A percentile compares a stretch with the other conserved stretches of the same genome.
phyloP scores from a whole-genome alignment of 2,888 invertebrate genomes.

The Oscheius sp. region DNA sequence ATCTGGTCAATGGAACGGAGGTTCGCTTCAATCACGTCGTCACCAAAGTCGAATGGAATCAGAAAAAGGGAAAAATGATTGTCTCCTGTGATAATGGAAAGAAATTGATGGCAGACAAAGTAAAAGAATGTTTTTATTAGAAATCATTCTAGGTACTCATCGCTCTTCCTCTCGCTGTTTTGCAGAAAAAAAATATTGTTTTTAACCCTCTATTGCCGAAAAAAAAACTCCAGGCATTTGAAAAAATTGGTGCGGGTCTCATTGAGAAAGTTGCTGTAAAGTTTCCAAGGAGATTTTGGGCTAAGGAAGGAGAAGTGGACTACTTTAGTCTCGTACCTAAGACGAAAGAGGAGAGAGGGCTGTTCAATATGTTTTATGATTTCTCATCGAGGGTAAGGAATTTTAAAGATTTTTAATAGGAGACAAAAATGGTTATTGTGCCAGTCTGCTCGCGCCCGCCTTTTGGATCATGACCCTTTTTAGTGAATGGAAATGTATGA shows the following conservation, averaged over 20 bases:
- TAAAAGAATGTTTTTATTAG: neutral
- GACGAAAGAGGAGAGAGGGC: constrained; percentile 66
- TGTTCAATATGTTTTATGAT: constrained; percentile 73
- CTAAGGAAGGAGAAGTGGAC: constrained; percentile 36
- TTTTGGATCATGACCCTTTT: too few species aligned
- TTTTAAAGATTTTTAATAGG: neutral
- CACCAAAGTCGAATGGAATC: constrained; percentile 23
- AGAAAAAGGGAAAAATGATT: constrained; percentile 21
- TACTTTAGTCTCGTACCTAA: constrained; percentile 72
- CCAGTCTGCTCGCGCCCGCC: too few species aligned
- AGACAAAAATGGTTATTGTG: too few species aligned
- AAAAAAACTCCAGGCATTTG: constrained; percentile 71
- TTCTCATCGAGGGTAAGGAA: constrained; percentile 69
- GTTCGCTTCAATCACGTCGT: constrained; percentile 52
- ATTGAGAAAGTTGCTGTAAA: constrained; percentile 73
- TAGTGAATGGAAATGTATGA: too few species aligned
- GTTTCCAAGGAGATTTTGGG: constrained; percentile 72
- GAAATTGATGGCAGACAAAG: constrained; percentile 33
- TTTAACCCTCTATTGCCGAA: constrained; percentile 72
- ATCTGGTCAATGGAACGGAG: constrained; percentile 71
- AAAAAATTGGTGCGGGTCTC: constrained; percentile 71
- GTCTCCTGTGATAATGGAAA: constrained; percentile 32
- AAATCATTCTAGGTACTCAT: constrained; percentile 71
- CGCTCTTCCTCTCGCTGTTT: constrained; percentile 72
- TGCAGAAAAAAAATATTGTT: constrained; percentile 69